phyloP scores from a whole-genome alignment of 2,113 vertebrate genomes.

The Xenopus tropicalis region UCB_Xtro_10.0 CM004448.2:106562001-106562500 shows the following conservation, averaged over 20 bases:
- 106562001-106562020: too few species aligned
- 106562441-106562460: constrained; percentile 1
- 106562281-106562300: constrained; percentile 59
- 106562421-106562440: constrained; percentile 34
- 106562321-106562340: constrained; percentile 52
- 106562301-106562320: constrained; percentile 61
- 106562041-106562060: too few species aligned
- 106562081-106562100: too few species aligned
- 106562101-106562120: too few species aligned
- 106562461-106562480: not conserved
- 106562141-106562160: too few species aligned
- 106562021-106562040: too few species aligned
- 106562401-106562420: constrained; percentile 49
- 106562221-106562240: constrained; percentile 30
- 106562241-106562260: constrained; percentile 59
- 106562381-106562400: constrained; percentile 51
- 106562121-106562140: too few species aligned
- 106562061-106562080: too few species aligned
- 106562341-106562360: constrained; percentile 49
- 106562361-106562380: constrained; percentile 50
- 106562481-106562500: too few species aligned
- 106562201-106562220: constrained; percentile 23
- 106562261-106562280: constrained; percentile 70
- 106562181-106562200: constrained; percentile 50
- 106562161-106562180: constrained; percentile 55